phyloP scores from a whole-genome alignment of 2,888 invertebrate species.

The Spodoptera exigua region DNA sequence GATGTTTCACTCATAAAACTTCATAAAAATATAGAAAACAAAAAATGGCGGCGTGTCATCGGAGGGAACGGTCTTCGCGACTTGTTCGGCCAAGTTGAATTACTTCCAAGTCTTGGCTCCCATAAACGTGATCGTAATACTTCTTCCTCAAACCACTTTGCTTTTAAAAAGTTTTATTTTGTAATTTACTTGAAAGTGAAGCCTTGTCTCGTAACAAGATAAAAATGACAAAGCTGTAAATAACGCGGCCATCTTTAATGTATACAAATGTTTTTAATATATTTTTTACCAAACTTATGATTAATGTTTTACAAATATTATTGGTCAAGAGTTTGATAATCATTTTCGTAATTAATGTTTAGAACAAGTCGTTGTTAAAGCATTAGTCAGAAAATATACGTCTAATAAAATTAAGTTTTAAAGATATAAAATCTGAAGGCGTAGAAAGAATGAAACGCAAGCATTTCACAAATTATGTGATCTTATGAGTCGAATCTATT shows the following conservation, averaged over 20 bases:
- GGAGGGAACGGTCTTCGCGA: constrained; percentile 73
- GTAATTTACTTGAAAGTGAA: constrained; percentile 66
- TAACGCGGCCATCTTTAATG: constrained; percentile 26
- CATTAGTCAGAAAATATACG: too few relatives aligned
- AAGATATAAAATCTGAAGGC: too few relatives aligned
- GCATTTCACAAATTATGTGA: too few relatives aligned
- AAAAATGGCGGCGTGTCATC: constrained; percentile 63
- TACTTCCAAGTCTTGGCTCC: constrained; percentile 70
- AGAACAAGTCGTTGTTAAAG: too few relatives aligned
- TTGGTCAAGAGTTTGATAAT: too few relatives aligned
- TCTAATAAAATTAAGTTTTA: too few relatives aligned
- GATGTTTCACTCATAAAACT: constrained; percentile 60
- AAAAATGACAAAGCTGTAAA: constrained; percentile 49
- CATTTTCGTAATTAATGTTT: too few relatives aligned
- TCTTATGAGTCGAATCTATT: too few relatives aligned
- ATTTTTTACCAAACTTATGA: too few relatives aligned
- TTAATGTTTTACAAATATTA: too few relatives aligned
- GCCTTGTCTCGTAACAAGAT: constrained; percentile 42
- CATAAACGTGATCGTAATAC: constrained; percentile 76
- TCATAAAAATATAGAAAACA: constrained; percentile 65
- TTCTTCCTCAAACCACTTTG: constrained; percentile 68
- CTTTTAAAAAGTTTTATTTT: constrained; percentile 70
- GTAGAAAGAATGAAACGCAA: too few relatives aligned
- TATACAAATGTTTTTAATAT: too few relatives aligned
- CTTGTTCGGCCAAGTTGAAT: constrained; percentile 76